Percentiles rank a stretch among this genome's conserved stretches.
Evolutionary conservation across 2,797 vertebrate species (phyloP).

Genomic region (Gymnoscopelus microlampas): DNA sequence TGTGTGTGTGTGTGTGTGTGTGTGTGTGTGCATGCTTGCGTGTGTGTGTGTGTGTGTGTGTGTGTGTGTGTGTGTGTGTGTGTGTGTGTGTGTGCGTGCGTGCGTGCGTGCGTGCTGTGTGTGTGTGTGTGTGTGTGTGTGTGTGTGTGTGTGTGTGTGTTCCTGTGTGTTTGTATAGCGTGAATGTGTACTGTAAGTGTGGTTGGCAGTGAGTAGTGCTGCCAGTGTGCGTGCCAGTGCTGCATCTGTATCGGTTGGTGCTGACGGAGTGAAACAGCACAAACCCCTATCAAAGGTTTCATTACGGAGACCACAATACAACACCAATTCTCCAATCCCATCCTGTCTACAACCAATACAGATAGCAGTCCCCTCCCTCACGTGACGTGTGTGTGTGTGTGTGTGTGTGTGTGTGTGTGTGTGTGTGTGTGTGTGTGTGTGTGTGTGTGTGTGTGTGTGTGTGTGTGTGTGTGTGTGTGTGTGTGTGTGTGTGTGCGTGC

Average conservation of each 20-base stretch:
- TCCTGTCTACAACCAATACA: background rate
- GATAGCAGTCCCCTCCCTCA: background rate
- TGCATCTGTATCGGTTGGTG: slow-evolving; percentile 41
- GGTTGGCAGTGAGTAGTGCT: background rate
- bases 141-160: slow-evolving; percentile 20
- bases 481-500: no score
- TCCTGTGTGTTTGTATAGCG: no score
- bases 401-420: slow-evolving; percentile 11
- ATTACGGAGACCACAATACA: slow-evolving; percentile 37
- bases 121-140: slow-evolving; percentile 30
- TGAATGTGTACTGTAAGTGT: no score
- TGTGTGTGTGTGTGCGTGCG: background rate
- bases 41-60: slow-evolving; percentile 29
- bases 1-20: slow-evolving; percentile 28
- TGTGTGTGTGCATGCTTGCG: slow-evolving; percentile 1
- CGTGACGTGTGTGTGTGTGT: background rate
- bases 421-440: slow-evolving; percentile 2
- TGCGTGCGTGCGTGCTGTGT: slow-evolving; percentile 6
- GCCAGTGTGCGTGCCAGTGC: slow-evolving; percentile 5
- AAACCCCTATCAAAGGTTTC: slow-evolving; percentile 48
- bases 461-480: no score
- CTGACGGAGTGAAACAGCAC: slow-evolving; percentile 40
- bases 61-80: slow-evolving; percentile 30
- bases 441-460: background rate
- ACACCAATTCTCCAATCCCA: slow-evolving; percentile 31